Conservation (phyloP, 2,797 vertebrate genomes). For the Ambastaia sidthimunki region DNA sequence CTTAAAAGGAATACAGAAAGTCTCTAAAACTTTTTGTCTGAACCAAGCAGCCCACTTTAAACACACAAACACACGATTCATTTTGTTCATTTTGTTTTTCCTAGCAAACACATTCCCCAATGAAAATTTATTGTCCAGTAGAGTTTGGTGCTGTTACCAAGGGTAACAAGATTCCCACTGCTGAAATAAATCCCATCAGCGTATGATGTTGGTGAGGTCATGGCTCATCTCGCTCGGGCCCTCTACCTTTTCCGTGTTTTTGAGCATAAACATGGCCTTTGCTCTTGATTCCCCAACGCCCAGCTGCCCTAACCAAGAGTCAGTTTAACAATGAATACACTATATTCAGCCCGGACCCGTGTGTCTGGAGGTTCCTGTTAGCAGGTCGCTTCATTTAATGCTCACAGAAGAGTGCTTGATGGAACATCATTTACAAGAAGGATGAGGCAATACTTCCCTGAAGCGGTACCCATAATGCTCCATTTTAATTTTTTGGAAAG, state of each 20-base stretch:
- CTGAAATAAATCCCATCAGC: slow-evolving; percentile 50
- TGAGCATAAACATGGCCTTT: slow-evolving; percentile 29
- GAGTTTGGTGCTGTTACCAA: slow-evolving; percentile 23
- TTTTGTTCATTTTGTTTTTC: slow-evolving; percentile 43
- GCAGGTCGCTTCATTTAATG: neutral
- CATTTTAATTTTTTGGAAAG: slow-evolving; percentile 8
- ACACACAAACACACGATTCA: neutral
- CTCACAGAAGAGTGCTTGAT: neutral
- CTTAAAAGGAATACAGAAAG: neutral
- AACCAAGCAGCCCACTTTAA: slow-evolving; percentile 40
- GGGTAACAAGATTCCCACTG: slow-evolving; percentile 9
- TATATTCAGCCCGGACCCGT: slow-evolving; percentile 35
- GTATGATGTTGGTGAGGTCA: slow-evolving; percentile 42
- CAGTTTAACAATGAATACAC: slow-evolving; percentile 44
- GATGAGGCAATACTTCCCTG: neutral
- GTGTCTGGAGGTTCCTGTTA: slow-evolving; percentile 13
- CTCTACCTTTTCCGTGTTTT: slow-evolving; percentile 20
- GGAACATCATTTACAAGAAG: neutral
- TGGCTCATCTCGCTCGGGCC: slow-evolving; percentile 20
- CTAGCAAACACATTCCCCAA: neutral
- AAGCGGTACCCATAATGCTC: slow-evolving; percentile 8
- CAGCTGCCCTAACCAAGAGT: slow-evolving; percentile 16
- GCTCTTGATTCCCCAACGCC: slow-evolving; percentile 22
- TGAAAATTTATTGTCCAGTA: slow-evolving; percentile 52
- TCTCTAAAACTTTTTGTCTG: slow-evolving; percentile 1